Evolutionary conservation across 2,113 vertebrate genomes (phyloP), one percentile per base, ranked within the genome.

Genomic region (Urocynchramus pylzowi): DNA sequence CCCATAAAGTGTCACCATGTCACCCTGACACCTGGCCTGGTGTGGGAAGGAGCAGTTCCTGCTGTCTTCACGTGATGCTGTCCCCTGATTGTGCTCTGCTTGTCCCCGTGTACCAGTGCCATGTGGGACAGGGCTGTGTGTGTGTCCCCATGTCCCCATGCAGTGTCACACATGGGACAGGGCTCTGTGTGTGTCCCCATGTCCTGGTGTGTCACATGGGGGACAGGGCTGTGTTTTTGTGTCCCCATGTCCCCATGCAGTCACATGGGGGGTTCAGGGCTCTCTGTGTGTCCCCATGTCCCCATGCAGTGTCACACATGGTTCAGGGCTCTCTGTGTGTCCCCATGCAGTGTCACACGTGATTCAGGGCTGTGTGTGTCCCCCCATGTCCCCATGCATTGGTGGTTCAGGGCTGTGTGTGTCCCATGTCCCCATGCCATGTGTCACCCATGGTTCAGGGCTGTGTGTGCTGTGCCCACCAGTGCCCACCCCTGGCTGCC

Each of bases 61-160:
- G 49, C 27, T 1, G 14, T 39, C 13, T 6, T 10, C 1, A 11
- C 13, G 0, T 5, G 52, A 20, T 9, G 52, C 35, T 50, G 83
- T 42, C 19, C 12, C 26, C 45, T 60, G 45, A 33, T 2, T 2
- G 24, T 50, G 80, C 39, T 31, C 20, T 20, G n/a, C 30, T 50
- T 39, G 30, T n/a, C 56, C 73, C 15, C 5, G 0, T 41, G 53
- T 42, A 28, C 49, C 30, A 1, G 1, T 53, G 49, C 10, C 15
- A 4, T 10, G 73, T n/a, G 37, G 35, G 5, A 0, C 47, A 35
- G 24, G 8, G 11, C 68, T 31, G 2, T 70, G 35, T 70, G 47
- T 69, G 31, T 65, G 63, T 45, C 63, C 41, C 63, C 17, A 27
- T 63, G 61, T 44, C 63, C 63, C 28, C 28, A 10, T 61, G 57